Evolutionary conservation across 2,113 vertebrate genomes (phyloP).

Genomic region (Sander vitreus): DNA sequence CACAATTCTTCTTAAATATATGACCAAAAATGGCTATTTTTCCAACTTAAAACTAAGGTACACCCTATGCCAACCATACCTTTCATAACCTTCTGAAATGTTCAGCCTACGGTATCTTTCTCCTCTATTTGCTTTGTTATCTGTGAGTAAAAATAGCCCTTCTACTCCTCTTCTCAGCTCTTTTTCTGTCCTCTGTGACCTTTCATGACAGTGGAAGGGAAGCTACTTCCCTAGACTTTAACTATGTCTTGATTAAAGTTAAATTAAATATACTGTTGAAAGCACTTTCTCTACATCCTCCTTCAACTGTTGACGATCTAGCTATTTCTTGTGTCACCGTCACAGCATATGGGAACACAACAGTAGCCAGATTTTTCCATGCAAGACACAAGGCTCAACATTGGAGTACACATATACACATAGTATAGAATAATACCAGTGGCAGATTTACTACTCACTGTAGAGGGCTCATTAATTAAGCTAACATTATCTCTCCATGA

Average conservation of each 20-base stretch:
- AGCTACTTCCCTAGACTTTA: background rate
- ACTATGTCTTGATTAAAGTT: slow-evolving; percentile 31
- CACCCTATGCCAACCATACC: background rate
- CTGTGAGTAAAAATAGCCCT: slow-evolving; percentile 13
- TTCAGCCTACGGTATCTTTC: background rate
- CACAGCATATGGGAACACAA: background rate
- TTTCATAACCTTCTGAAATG: background rate
- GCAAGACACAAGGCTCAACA: background rate
- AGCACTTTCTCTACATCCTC: background rate
- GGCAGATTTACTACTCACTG: background rate
- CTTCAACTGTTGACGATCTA: slow-evolving; percentile 2
- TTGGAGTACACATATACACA: background rate
- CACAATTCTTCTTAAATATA: background rate
- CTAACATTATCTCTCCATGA: background rate
- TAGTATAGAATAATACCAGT: background rate
- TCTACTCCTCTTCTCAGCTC: background rate
- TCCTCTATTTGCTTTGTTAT: slow-evolving; percentile 13
- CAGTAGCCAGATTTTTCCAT: background rate
- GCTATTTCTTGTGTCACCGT: slow-evolving; percentile 12
- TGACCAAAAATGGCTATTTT: background rate
- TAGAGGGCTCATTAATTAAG: background rate
- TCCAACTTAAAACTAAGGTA: background rate
- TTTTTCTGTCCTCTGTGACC: slow-evolving; percentile 22
- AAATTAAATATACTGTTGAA: slow-evolving; percentile 1
- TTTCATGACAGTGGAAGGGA: slow-evolving; percentile 5